These are phyloP conservation scores for Incurvaria masculella DNA, from an alignment of 2,888 invertebrate species.

Conservation along the genomic window DNA sequence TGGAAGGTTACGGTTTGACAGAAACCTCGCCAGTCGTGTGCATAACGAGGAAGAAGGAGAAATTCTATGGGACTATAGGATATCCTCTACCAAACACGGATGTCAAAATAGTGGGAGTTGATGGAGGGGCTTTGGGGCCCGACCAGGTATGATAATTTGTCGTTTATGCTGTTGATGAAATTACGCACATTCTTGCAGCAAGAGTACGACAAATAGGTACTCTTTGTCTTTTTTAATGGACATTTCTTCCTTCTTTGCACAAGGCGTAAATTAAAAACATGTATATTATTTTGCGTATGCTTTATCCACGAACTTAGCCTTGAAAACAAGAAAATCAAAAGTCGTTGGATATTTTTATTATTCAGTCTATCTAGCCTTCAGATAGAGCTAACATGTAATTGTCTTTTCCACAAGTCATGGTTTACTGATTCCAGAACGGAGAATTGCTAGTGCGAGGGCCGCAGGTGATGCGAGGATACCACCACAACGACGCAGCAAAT, in stretches of 20 bases:
- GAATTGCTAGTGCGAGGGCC: slow-evolving; percentile 75
- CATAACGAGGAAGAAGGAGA: slow-evolving; percentile 24
- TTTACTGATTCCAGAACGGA: slow-evolving; percentile 45
- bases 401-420: too few species aligned
- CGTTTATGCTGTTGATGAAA: too few species aligned
- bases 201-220: too few species aligned
- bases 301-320: not conserved
- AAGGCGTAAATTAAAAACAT: too few species aligned
- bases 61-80: slow-evolving; percentile 45
- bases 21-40: slow-evolving; percentile 61
- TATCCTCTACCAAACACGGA: slow-evolving; percentile 56
- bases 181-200: too few species aligned
- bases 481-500: slow-evolving; percentile 70
- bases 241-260: too few species aligned
- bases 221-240: too few species aligned
- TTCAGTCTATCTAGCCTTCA: too few species aligned
- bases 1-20: slow-evolving; percentile 67
- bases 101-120: slow-evolving; percentile 55
- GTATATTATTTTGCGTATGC: too few species aligned
- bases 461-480: slow-evolving; percentile 78
- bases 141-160: too few species aligned
- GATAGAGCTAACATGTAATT: not conserved
- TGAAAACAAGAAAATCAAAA: not conserved
- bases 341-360: too few species aligned
- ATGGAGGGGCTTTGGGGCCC: slow-evolving; percentile 48